Evolutionary conservation across 2,888 invertebrate species (phyloP).

Genomic region (Cabera pusaria): DNA sequence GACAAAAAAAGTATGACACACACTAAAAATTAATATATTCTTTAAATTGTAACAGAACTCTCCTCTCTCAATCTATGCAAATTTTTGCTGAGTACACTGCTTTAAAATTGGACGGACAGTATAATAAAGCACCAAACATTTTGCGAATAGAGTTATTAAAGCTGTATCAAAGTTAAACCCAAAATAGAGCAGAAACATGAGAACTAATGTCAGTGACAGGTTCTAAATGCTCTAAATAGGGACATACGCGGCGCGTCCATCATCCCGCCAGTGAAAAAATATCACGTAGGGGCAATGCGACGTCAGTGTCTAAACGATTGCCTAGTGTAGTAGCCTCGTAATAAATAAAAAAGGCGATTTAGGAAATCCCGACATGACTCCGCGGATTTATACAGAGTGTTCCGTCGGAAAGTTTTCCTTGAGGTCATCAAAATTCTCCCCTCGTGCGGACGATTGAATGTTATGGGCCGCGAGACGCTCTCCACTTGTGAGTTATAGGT

Average conservation of each 20-base stretch:
- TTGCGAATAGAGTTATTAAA: background rate
- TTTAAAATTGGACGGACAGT: too few species aligned
- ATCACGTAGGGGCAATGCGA: constrained; percentile 61
- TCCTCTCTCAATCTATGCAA: too few species aligned
- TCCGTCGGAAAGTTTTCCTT: constrained; percentile 72
- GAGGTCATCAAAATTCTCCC: constrained; percentile 79
- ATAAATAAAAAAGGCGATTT: constrained; percentile 80
- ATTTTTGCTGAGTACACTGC: too few species aligned
- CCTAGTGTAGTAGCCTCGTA: constrained; percentile 63
- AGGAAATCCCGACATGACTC: constrained; percentile 78
- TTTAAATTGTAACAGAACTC: too few species aligned
- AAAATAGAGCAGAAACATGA: constrained; percentile 21
- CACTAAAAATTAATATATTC: too few species aligned
- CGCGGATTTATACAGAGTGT: constrained; percentile 78
- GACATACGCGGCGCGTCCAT: constrained; percentile 42
- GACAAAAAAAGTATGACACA: too few species aligned
- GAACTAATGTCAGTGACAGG: constrained; percentile 33
- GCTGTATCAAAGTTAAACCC: constrained; percentile 10
- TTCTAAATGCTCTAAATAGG: constrained; percentile 43
- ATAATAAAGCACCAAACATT: too few species aligned
- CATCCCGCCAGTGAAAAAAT: constrained; percentile 47
- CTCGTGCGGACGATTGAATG: constrained; percentile 79
- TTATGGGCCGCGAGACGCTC: constrained; percentile 76
- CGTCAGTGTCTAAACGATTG: constrained; percentile 68
- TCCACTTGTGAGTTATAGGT: constrained; percentile 72